These are phyloP conservation scores for Aeoliscus strigatus DNA, from an alignment of 2,797 vertebrate genomes.

Conservation along the genomic window DNA sequence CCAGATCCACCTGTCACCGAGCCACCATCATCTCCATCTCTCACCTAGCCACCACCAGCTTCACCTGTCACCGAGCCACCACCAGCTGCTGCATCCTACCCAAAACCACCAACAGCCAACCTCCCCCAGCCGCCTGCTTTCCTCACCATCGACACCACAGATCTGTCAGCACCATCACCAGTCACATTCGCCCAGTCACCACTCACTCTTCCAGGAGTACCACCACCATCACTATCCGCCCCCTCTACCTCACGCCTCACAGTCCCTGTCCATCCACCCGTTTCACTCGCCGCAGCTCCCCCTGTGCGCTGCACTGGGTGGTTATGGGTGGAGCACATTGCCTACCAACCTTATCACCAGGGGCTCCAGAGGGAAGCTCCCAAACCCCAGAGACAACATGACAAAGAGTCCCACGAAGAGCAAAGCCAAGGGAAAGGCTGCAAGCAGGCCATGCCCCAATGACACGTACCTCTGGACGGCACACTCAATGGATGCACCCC, in stretches of 20 bases:
- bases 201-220: conserved; percentile 42
- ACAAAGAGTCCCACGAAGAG: conserved; percentile 84
- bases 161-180: conserved; percentile 41
- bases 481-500: conserved; percentile 53
- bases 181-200: conserved; percentile 55
- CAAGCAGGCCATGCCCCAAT: conserved; percentile 69
- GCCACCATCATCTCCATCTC: conserved; percentile 53
- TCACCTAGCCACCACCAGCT: conserved; percentile 34
- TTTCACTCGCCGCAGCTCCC: conserved; percentile 58
- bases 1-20: conserved; percentile 41
- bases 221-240: conserved; percentile 28
- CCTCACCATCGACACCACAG: conserved; percentile 49
- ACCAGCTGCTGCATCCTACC: too few species aligned
- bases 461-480: conserved; percentile 71
- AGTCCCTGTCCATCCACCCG: conserved; percentile 65
- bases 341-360: conserved; percentile 59
- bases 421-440: conserved; percentile 75
- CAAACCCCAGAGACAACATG: conserved; percentile 78
- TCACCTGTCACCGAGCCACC: background rate
- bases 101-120: conserved; percentile 6
- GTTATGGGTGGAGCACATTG: conserved; percentile 73
- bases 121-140: conserved; percentile 39
- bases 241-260: conserved; percentile 62
- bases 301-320: conserved; percentile 28
- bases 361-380: conserved; percentile 71